These are phyloP conservation scores for Drosophila tripunctata DNA, from an alignment of 2,888 invertebrate species.

Conservation along the genomic window DNA sequence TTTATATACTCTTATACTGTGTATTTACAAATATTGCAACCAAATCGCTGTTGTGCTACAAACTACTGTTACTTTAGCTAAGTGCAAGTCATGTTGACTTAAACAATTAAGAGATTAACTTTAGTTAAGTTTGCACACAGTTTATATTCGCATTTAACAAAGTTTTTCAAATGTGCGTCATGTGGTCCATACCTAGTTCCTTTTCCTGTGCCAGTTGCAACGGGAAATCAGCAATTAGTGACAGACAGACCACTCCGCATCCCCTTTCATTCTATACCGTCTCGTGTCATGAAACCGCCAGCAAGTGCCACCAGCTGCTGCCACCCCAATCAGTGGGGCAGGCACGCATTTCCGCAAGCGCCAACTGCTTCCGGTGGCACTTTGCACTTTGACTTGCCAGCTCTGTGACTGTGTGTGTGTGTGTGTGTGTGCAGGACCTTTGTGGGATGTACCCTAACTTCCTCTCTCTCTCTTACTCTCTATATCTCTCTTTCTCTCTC, in stretches of 20 bases:
- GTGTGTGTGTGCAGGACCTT: conserved; percentile 62
- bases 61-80: background rate
- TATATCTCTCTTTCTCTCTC: conserved; percentile 5
- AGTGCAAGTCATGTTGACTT: background rate
- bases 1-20: too few relatives aligned
- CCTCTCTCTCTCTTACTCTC: background rate
- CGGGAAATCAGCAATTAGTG: conserved; percentile 78
- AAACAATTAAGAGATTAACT: background rate
- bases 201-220: conserved; percentile 30
- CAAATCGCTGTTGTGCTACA: too few relatives aligned
- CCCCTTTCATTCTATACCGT: too few relatives aligned
- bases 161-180: conserved; percentile 16
- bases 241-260: conserved; percentile 36
- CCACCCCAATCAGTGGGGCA: conserved; percentile 39
- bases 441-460: conserved; percentile 25
- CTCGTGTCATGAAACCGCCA: conserved; percentile 22
- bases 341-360: conserved; percentile 75
- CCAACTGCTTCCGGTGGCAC: conserved; percentile 72
- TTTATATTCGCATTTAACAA: conserved; percentile 1
- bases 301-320: conserved; percentile 5
- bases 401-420: conserved; percentile 30
- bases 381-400: conserved; percentile 72
- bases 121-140: background rate
- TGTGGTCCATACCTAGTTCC: conserved; percentile 24
- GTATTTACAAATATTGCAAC: too few relatives aligned